Evolutionary conservation across 2,113 vertebrate species (phyloP).

Genomic region (Eubucco bourcierii): DNA sequence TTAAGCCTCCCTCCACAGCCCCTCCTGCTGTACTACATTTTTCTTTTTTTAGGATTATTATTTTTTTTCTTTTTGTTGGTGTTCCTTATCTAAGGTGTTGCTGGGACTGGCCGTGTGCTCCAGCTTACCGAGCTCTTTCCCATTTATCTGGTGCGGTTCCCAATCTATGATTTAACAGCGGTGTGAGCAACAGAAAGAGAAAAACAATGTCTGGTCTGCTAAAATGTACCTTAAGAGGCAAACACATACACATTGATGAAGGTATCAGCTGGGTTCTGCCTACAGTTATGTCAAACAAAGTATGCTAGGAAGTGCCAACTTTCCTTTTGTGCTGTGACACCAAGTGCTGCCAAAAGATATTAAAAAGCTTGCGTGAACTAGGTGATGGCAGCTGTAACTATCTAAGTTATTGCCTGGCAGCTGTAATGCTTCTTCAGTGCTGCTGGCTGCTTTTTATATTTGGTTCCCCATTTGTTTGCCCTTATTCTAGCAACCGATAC

Average conservation of each 20-base stretch:
- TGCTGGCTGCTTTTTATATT: constrained; percentile 77
- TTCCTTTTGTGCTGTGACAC: constrained; percentile 85
- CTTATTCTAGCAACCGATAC: constrained; percentile 78
- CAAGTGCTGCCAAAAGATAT: constrained; percentile 83
- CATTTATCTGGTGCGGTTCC: constrained; percentile 63
- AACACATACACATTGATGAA: constrained; percentile 75
- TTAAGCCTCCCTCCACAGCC: constrained; percentile 36
- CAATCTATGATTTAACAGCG: constrained; percentile 67
- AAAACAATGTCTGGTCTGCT: constrained; percentile 66
- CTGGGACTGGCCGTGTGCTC: constrained; percentile 55
- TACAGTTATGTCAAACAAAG: constrained; percentile 87
- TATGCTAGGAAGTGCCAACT: constrained; percentile 81
- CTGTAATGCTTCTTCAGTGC: constrained; percentile 79
- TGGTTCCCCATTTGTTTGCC: constrained; percentile 78
- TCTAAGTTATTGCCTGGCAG: constrained; percentile 87
- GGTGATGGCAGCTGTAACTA: constrained; percentile 86
- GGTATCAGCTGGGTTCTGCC: constrained; percentile 85
- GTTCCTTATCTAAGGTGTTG: constrained; percentile 65
- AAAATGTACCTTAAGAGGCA: constrained; percentile 77
- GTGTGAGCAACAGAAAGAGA: constrained; percentile 12
- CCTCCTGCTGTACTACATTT: constrained; percentile 42
- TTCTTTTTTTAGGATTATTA: constrained; percentile 11
- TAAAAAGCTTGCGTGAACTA: constrained; percentile 86
- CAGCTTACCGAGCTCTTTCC: constrained; percentile 32
- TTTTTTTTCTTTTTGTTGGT: constrained; percentile 8